Evolutionary conservation across 2,888 invertebrate species (phyloP), one percentile per base, ranked within the genome.

Genomic region (Muscina levida): DNA sequence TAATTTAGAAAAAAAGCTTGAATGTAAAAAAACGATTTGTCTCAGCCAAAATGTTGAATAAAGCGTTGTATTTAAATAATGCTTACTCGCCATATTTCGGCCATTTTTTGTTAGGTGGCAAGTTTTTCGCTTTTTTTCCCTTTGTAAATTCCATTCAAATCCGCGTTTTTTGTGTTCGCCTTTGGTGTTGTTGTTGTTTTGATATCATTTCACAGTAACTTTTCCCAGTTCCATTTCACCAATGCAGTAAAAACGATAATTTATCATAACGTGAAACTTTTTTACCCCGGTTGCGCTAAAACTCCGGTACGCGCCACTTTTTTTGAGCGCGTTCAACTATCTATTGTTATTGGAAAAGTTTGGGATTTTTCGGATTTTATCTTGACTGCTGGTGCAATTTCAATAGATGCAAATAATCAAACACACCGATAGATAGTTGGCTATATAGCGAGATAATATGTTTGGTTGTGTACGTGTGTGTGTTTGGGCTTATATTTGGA

Each of bases 171-270:
- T 59, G 51, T 67, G 13, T 37, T 72, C 53, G 51, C 42, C 66
- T 48, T 22, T 65, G 24, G 11, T 11, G n/a, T 42, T 71, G 70
- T 59, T 66, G 68, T 15, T 56, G 19, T 70, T 42, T 44, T 44
- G 44, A 4, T 51, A 1, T 13, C 11, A 24, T 53, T 53, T 53
- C 53, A 53, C 24, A 53, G 53, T 53, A 53, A 53, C 48, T 67
- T 68, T 48, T 44, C 24, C 10, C 11, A 13, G 17, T 22, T 57
- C 42, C 53, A 53, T 39, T 74, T 51, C 15, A 53, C 78, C 78
- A 71, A 81, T 84, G 84, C 85, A 86, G 87, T 85, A 85, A 87
- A 86, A 87, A 86, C 85, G 84, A 86, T 86, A 87, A 87, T 87
- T 87, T 87, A 87, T 87, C 86, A 86, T 85, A 85, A 86, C 85